phyloP scores from a whole-genome alignment of 2,888 invertebrate genomes.

The Formica aserva region DNA sequence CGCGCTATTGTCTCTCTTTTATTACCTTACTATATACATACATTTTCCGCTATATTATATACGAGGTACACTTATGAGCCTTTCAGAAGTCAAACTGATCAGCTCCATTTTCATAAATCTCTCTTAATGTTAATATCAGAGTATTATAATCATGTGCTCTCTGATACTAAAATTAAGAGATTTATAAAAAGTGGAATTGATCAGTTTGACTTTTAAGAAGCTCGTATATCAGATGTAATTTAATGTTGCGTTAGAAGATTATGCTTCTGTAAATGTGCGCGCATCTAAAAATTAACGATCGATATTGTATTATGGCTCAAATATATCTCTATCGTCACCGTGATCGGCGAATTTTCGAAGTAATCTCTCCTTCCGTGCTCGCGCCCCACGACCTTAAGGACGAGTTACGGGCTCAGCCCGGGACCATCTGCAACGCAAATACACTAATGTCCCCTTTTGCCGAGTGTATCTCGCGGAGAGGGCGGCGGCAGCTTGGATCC shows the following conservation, averaged over 20 bases:
- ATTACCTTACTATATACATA: not conserved
- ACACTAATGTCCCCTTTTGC: slow-evolving; percentile 72
- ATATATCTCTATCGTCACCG: not conserved
- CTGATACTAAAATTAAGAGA: not conserved
- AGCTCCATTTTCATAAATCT: not conserved
- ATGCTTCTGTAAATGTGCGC: not conserved
- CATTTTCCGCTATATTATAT: slow-evolving; percentile 14
- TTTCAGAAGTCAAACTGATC: not conserved
- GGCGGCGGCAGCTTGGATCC: not conserved
- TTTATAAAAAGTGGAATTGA: too few relatives aligned
- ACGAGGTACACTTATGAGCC: not conserved
- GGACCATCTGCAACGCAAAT: slow-evolving; percentile 78
- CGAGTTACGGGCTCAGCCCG: slow-evolving; percentile 36
- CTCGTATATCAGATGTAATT: not conserved
- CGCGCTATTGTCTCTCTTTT: slow-evolving; percentile 1
- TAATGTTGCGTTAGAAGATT: not conserved
- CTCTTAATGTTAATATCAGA: not conserved
- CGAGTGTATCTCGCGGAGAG: slow-evolving; percentile 33
- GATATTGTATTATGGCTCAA: not conserved
- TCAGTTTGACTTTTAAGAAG: too few relatives aligned
- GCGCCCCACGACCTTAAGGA: slow-evolving; percentile 38
- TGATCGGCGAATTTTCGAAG: slow-evolving; percentile 22
- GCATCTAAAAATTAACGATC: slow-evolving; percentile 19
- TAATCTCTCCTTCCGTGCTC: slow-evolving; percentile 32
- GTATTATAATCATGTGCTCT: not conserved